Conservation (phyloP, 2,113 vertebrate genomes). For the Aspidoscelis tigris region DNA sequence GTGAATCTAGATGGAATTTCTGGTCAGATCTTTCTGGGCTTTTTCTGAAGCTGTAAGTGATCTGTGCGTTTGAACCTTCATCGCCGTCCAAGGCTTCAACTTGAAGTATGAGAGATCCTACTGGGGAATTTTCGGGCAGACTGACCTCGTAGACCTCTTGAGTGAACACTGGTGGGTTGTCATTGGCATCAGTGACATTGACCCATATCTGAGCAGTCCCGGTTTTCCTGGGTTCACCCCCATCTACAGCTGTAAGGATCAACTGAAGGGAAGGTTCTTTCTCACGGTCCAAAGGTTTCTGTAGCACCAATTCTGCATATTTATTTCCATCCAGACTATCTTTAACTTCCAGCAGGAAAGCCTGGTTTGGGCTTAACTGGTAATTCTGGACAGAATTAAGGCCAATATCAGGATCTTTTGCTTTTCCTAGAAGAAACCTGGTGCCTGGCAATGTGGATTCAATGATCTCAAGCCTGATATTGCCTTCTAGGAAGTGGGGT, state of each 20-base stretch:
- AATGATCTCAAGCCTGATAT: constrained; percentile 67
- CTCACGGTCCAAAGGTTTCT: constrained; percentile 73
- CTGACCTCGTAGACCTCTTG: constrained; percentile 69
- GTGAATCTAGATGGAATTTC: constrained; percentile 73
- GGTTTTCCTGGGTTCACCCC: constrained; percentile 70
- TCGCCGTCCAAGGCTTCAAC: constrained; percentile 73
- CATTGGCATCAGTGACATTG: constrained; percentile 75
- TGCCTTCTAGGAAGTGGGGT: constrained; percentile 69
- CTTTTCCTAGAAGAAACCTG: constrained; percentile 61
- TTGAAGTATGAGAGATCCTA: constrained; percentile 67
- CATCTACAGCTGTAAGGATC: constrained; percentile 74
- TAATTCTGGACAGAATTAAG: constrained; percentile 66
- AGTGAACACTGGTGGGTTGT: constrained; percentile 74
- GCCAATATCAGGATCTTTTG: constrained; percentile 62
- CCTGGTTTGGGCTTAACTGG: constrained; percentile 48
- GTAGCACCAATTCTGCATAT: constrained; percentile 64
- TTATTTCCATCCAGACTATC: constrained; percentile 57
- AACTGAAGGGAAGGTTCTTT: constrained; percentile 61
- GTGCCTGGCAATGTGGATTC: constrained; percentile 62
- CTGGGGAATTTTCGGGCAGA: constrained; percentile 66
- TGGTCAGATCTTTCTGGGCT: constrained; percentile 71
- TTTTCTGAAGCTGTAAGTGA: constrained; percentile 78
- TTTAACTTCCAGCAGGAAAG: constrained; percentile 58
- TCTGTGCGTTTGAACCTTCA: constrained; percentile 71
- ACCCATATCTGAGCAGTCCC: constrained; percentile 70